These are phyloP conservation scores for Temnothorax ravouxi DNA, from an alignment of 2,888 invertebrate species.

Conservation along the genomic window DNA sequence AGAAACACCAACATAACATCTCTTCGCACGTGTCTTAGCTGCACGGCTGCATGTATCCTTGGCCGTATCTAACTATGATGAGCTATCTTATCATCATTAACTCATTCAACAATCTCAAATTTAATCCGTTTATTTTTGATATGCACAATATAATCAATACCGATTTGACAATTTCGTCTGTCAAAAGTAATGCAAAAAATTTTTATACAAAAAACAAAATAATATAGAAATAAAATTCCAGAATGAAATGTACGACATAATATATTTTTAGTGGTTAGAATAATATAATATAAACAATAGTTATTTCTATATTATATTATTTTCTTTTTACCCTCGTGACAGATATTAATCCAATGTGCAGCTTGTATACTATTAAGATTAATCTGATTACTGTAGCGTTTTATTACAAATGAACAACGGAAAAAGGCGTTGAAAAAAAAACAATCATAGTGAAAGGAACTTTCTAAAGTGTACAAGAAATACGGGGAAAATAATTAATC, in stretches of 20 bases:
- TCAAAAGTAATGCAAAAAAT: neutral
- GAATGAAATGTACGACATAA: neutral
- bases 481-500: slow-evolving; percentile 37
- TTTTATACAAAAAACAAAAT: neutral
- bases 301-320: neutral
- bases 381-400: neutral
- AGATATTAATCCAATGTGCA: neutral
- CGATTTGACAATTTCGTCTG: neutral
- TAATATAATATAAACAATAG: slow-evolving; percentile 4
- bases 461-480: slow-evolving; percentile 32
- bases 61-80: neutral
- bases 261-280: neutral
- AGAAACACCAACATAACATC: neutral
- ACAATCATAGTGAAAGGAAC: slow-evolving; percentile 41
- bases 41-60: neutral
- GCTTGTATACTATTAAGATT: neutral
- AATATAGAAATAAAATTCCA: neutral
- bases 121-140: neutral
- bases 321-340: neutral
- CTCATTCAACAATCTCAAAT: slow-evolving; percentile 7
- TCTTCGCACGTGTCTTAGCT: neutral
- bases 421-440: slow-evolving; percentile 2
- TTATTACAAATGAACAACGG: neutral
- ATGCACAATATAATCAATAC: neutral
- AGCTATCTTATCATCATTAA: slow-evolving; percentile 32